Evolutionary conservation across 2,888 invertebrate species (phyloP).

Genomic region (Melitaea athalia): DNA sequence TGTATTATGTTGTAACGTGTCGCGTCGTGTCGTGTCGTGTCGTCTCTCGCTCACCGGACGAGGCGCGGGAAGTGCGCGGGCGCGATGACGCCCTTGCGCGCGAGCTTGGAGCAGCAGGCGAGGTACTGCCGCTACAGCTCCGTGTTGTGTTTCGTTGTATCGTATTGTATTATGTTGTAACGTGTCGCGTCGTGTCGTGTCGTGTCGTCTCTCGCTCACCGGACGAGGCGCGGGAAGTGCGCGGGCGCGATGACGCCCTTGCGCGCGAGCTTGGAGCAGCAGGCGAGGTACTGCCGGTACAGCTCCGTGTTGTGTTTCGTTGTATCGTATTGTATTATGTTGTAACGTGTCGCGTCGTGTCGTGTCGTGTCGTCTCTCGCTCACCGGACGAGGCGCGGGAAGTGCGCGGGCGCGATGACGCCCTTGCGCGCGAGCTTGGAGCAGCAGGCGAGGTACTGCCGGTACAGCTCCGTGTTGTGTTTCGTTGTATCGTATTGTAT

Average conservation of each 20-base stretch:
- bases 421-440: conserved; percentile 91
- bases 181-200: too few relatives aligned
- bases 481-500: too few relatives aligned
- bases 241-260: conserved; percentile 92
- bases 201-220: conserved; percentile 70
- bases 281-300: conserved; percentile 94
- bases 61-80: conserved; percentile 93
- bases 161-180: too few relatives aligned
- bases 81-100: conserved; percentile 91
- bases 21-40: too few relatives aligned
- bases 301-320: conserved; percentile 84
- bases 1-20: too few relatives aligned
- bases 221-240: conserved; percentile 93
- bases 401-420: conserved; percentile 92
- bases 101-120: conserved; percentile 91
- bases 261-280: conserved; percentile 91
- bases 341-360: too few relatives aligned
- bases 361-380: background rate
- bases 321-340: too few relatives aligned
- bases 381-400: conserved; percentile 93
- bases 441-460: conserved; percentile 94
- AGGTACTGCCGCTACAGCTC: conserved; percentile 96
- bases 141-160: conserved; percentile 55
- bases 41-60: conserved; percentile 84
- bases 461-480: conserved; percentile 87